phyloP scores from a whole-genome alignment of 1,140 invertebrate species.

The Drosophila miranda region DNA sequence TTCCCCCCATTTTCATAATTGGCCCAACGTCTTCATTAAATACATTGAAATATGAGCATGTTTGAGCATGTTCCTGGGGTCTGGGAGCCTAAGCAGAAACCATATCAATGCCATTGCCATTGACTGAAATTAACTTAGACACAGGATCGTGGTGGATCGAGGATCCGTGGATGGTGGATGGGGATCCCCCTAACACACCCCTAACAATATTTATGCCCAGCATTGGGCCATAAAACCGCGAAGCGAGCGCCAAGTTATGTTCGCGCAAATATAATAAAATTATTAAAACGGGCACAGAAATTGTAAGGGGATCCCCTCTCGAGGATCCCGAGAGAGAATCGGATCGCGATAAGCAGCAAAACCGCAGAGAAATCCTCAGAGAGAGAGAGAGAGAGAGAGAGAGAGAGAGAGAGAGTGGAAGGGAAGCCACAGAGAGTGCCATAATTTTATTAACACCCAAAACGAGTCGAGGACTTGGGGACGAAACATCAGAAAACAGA shows the following conservation, averaged over 20 bases:
- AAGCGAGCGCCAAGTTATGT: slow-evolving; percentile 59
- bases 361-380: neutral
- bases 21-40: slow-evolving; percentile 49
- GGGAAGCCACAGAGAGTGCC: slow-evolving; percentile 38
- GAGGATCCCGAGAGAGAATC: too few species aligned
- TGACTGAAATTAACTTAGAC: slow-evolving; percentile 52
- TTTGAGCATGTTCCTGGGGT: slow-evolving; percentile 18
- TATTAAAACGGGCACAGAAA: slow-evolving; percentile 60
- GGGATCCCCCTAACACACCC: slow-evolving; percentile 9
- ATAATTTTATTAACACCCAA: slow-evolving; percentile 78
- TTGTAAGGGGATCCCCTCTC: slow-evolving; percentile 63
- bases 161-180: too few species aligned
- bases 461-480: slow-evolving; percentile 20
- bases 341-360: slow-evolving; percentile 47
- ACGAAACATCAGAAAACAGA: slow-evolving; percentile 30
- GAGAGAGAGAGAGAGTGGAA: slow-evolving; percentile 17
- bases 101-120: slow-evolving; percentile 53
- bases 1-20: slow-evolving; percentile 7
- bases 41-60: slow-evolving; percentile 44
- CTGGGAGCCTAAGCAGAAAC: slow-evolving; percentile 20
- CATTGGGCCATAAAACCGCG: slow-evolving; percentile 52
- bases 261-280: slow-evolving; percentile 76
- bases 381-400: slow-evolving; percentile 17
- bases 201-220: slow-evolving; percentile 57
- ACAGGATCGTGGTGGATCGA: slow-evolving; percentile 5